A percentile compares a stretch with the other conserved stretches of the same genome.
phyloP scores from a whole-genome alignment of 2,797 vertebrate genomes.

The Pipistrellus nathusii region DNA sequence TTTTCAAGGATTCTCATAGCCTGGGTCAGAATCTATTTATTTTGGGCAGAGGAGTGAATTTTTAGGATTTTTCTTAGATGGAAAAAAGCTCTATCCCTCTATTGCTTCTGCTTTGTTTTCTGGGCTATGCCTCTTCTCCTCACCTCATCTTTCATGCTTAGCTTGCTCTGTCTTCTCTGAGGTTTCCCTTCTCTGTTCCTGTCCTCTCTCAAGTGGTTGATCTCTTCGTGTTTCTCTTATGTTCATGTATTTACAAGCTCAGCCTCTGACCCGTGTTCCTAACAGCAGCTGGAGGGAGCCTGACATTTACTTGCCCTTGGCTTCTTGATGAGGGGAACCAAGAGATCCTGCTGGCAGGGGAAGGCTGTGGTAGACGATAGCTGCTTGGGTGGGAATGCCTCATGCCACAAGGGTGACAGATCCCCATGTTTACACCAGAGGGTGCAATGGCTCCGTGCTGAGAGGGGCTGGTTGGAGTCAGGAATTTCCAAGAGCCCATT shows the following conservation, averaged over 20 bases:
- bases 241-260: background rate
- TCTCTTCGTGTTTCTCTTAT: background rate
- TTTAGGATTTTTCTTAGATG: conserved; percentile 61
- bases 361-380: background rate
- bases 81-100: background rate
- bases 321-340: background rate
- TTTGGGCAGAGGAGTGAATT: conserved; percentile 52
- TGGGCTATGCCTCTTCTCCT: background rate
- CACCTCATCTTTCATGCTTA: background rate
- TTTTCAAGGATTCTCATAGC: conserved; percentile 56
- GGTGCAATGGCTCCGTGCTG: conserved; percentile 86
- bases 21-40: conserved; percentile 62
- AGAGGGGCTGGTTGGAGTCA: conserved; percentile 29
- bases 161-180: background rate
- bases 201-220: background rate
- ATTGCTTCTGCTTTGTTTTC: conserved; percentile 41
- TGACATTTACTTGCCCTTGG: background rate
- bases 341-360: background rate
- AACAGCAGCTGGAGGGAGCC: background rate
- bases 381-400: background rate
- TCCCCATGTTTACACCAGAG: conserved; percentile 86
- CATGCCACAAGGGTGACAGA: conserved; percentile 1
- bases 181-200: conserved; percentile 16
- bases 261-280: background rate
- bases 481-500: conserved; percentile 40